Base-by-base conservation (phyloP, 2,113 vertebrate genomes). In the Ochotona curzoniae region DNA sequence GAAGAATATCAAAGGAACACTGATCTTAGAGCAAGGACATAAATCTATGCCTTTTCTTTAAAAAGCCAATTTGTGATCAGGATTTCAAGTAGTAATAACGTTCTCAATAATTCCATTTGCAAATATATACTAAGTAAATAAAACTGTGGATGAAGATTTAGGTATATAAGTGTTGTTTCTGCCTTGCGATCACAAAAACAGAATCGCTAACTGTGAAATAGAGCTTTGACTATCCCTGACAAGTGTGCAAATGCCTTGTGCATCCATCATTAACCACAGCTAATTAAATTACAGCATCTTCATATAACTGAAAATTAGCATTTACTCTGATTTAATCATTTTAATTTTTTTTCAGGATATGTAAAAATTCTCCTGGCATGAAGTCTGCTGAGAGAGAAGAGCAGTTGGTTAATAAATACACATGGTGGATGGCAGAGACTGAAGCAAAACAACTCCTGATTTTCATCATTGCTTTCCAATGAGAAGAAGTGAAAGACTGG, bases 31-130 rank as follows among this genome's bases (percentile, higher is more conserved):
- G 54, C 38, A 81, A 66, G 44, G 44, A 81, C 84, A 91, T 38
- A 91, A 80, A 88, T 21, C 64, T 23, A 32, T 64, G 6, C 15
- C 35, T 11, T 21, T 75, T 54, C 85, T 94, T 57, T 80, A 30
- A 47, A 91, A 89, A 85, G 49, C 66, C 81, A 89, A 76, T 91
- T 85, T 11, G 17, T 88, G 51, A 75, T 81, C 90, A 90, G 35
- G 47, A 81, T 81, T 32, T 18, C 87, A 93, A 83, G 12, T 38
- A 93, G 61, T 73, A 61, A 86, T 51, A 67, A n/a, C 82, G 14
- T 81, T 85, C 9, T 30, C 32, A 81, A 9, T 57, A 38, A 83
- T 76, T 84, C 20, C 54, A 93, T 30, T 84, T 94, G 93, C 49
- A 70, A 81, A 81, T 35, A 61, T 32, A 49, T 75, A 38, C 70